Percentiles rank a stretch among this genome's conserved stretches.
These are phyloP conservation scores for Daubentonia madagascariensis DNA, from an alignment of 2,113 vertebrate genomes.

Conservation along the genomic window DNA sequence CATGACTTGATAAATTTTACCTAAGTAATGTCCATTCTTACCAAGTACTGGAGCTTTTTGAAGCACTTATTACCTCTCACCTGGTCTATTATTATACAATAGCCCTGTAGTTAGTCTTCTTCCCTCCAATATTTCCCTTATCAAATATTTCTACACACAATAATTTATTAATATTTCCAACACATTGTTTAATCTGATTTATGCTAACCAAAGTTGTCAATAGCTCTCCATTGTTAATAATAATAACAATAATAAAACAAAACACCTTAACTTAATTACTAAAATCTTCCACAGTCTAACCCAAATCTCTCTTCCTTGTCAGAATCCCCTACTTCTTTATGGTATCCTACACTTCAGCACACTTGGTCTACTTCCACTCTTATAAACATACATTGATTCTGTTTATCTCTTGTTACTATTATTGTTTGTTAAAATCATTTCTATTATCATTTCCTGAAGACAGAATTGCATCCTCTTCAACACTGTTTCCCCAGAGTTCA, in stretches of 20 bases:
- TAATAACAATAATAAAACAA: background rate
- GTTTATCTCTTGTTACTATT: background rate
- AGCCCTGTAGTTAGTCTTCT: fast-evolving
- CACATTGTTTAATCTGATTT: background rate
- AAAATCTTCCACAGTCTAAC: background rate
- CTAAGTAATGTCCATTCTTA: background rate
- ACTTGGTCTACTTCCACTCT: background rate
- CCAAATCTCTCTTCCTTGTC: background rate
- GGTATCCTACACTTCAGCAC: background rate
- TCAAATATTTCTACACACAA: background rate
- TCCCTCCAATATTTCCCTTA: background rate
- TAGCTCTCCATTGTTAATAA: background rate
- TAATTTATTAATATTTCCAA: background rate
- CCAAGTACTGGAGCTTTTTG: background rate
- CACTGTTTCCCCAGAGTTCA: background rate
- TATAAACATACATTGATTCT: background rate
- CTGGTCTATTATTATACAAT: background rate
- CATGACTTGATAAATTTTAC: background rate
- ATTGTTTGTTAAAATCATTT: background rate
- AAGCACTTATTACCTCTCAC: background rate
- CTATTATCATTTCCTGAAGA: background rate
- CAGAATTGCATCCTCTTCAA: background rate
- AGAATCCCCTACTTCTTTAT: background rate
- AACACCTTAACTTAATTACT: background rate
- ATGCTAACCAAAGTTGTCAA: background rate